phyloP scores from a whole-genome alignment of 2,888 invertebrate genomes.

The Hoplodrina ambigua region DNA sequence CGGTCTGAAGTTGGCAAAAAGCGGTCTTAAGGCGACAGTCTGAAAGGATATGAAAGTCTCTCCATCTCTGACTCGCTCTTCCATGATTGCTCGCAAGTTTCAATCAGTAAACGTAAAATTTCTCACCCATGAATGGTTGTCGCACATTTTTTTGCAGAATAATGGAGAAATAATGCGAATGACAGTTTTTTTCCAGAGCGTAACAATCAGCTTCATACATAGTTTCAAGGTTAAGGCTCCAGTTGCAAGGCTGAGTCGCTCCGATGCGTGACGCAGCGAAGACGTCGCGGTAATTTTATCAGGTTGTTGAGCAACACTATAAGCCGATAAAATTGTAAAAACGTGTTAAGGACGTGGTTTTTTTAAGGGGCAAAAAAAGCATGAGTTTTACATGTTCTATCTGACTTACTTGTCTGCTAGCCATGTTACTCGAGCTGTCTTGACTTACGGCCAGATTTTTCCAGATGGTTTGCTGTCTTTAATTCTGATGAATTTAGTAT shows the following conservation, averaged over 20 bases:
- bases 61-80: background rate
- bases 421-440: background rate
- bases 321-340: background rate
- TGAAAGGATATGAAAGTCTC: background rate
- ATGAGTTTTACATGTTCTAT: background rate
- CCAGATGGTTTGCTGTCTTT: background rate
- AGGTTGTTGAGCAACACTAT: background rate
- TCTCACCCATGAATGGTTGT: background rate
- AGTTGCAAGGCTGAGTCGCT: conserved; percentile 2
- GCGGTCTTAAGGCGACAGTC: background rate
- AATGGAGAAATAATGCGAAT: background rate
- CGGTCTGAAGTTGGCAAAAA: too few species aligned
- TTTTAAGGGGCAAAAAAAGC: background rate
- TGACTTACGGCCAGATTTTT: background rate
- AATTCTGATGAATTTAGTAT: too few species aligned
- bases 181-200: conserved; percentile 13
- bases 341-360: conserved; percentile 8
- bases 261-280: background rate
- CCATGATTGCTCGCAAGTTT: background rate
- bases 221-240: conserved; percentile 32
- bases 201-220: conserved; percentile 12
- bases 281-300: conserved; percentile 16
- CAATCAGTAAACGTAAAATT: background rate
- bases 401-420: background rate
- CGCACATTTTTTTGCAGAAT: background rate